phyloP scores from a whole-genome alignment of 1,140 invertebrate genomes.

The Thaumetopoea pityocampa region DNA sequence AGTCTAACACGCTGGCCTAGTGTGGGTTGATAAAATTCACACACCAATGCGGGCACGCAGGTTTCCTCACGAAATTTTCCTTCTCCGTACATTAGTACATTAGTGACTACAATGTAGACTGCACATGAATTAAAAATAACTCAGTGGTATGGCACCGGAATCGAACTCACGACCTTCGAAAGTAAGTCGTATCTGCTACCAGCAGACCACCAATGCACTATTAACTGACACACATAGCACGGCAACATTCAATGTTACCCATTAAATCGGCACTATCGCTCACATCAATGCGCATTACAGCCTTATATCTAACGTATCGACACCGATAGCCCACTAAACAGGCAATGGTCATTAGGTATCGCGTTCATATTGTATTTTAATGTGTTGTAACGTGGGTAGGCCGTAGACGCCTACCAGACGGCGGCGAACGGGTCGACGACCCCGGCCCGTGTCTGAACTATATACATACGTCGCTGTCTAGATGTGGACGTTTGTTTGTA shows the following conservation, averaged over 20 bases:
- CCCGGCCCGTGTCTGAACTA: conserved; percentile 33
- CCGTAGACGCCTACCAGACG: conserved; percentile 48
- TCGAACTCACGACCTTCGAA: too few relatives aligned
- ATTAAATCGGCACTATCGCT: conserved; percentile 23
- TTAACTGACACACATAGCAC: conserved; percentile 18
- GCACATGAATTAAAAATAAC: too few relatives aligned
- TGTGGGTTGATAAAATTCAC: too few relatives aligned
- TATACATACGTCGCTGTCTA: too few relatives aligned
- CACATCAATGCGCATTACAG: conserved; percentile 13
- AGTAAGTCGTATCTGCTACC: too few relatives aligned
- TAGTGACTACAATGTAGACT: too few relatives aligned
- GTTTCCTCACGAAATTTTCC: too few relatives aligned
- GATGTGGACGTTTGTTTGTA: conserved; percentile 27
- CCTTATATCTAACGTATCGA: conserved; percentile 2
- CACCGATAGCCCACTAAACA: conserved; percentile 1
- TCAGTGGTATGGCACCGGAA: too few relatives aligned
- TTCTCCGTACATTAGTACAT: too few relatives aligned
- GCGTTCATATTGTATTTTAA: conserved; percentile 17
- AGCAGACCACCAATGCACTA: too few relatives aligned
- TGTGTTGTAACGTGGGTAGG: conserved; percentile 20
- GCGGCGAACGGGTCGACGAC: conserved; percentile 31
- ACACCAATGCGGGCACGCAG: too few relatives aligned
- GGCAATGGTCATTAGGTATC: conserved; percentile 29
- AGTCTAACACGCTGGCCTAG: too few relatives aligned
- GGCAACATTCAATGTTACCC: conserved; percentile 27